Conservation (phyloP, 2,797 vertebrate genomes). For the Poecile montanus region DNA sequence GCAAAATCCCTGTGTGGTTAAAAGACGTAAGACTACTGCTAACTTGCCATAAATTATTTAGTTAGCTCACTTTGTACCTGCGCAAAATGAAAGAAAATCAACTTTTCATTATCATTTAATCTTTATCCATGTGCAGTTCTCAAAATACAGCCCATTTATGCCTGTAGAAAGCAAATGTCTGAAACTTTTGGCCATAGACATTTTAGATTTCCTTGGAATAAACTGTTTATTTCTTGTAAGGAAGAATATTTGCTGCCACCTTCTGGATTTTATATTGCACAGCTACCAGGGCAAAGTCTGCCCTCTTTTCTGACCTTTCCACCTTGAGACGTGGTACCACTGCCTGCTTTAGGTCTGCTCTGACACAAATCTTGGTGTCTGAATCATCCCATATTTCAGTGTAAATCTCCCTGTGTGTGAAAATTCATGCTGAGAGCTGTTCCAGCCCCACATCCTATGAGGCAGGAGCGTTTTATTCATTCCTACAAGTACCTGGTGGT, state of each 20-base stretch:
- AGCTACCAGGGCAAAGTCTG: not conserved
- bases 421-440: not conserved
- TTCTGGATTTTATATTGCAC: slow-evolving; percentile 34
- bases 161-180: not conserved
- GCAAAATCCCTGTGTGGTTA: not conserved
- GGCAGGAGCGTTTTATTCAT: not conserved
- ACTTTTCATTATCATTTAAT: not conserved
- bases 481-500: not conserved
- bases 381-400: not conserved
- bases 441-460: not conserved
- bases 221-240: not conserved
- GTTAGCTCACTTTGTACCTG: not conserved
- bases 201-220: not conserved
- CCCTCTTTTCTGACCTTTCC: not conserved
- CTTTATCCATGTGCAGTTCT: not conserved
- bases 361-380: not conserved
- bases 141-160: not conserved
- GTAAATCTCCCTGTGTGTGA: not conserved
- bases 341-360: not conserved
- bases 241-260: slow-evolving; percentile 69
- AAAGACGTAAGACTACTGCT: not conserved
- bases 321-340: not conserved
- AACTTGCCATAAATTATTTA: not conserved
- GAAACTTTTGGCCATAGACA: not conserved
- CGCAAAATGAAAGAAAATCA: not conserved